These are phyloP conservation scores for Seira sanloemensis DNA, from an alignment of 2,888 invertebrate genomes.

Conservation along the genomic window DNA sequence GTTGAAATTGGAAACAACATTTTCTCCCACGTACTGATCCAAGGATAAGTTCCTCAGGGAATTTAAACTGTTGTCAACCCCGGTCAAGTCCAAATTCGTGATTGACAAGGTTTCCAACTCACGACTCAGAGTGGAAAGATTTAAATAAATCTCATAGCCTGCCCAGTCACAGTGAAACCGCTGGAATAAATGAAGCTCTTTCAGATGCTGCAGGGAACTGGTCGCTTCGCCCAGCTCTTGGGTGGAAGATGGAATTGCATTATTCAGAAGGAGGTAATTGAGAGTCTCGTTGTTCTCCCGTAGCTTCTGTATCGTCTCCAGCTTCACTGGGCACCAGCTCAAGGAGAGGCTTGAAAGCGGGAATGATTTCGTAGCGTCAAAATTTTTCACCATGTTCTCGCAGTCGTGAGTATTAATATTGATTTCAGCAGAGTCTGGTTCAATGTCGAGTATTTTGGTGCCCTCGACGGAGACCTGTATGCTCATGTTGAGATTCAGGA, in stretches of 20 bases:
- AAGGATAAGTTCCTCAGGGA: constrained; percentile 24
- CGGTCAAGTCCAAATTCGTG: constrained; percentile 30
- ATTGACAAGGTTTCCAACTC: constrained; percentile 27
- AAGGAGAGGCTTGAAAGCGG: constrained; percentile 7
- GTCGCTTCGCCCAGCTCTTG: constrained; percentile 13
- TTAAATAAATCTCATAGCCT: constrained; percentile 41
- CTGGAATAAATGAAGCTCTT: constrained; percentile 45
- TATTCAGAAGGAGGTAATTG: constrained; percentile 29
- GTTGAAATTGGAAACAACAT: constrained; percentile 20
- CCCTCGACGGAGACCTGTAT: constrained; percentile 36
- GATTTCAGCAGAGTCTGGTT: constrained; percentile 29
- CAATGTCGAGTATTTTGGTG: constrained; percentile 39
- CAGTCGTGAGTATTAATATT: constrained; percentile 45
- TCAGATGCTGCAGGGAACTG: constrained; percentile 7
- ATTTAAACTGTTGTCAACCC: not conserved
- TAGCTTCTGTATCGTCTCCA: not conserved
- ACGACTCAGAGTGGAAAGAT: constrained; percentile 13
- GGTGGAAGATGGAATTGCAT: constrained; percentile 29
- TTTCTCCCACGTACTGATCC: constrained; percentile 26
- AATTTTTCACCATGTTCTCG: constrained; percentile 33
- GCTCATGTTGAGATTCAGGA: constrained; percentile 27
- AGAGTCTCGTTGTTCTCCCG: not conserved
- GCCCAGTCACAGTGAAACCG: constrained; percentile 54
- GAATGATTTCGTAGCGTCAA: not conserved
- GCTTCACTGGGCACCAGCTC: constrained; percentile 26